Evolutionary conservation across 2,797 vertebrate genomes (phyloP), one percentile per base, ranked within the genome.

Genomic region (Oceanodroma leucorhoa): DNA sequence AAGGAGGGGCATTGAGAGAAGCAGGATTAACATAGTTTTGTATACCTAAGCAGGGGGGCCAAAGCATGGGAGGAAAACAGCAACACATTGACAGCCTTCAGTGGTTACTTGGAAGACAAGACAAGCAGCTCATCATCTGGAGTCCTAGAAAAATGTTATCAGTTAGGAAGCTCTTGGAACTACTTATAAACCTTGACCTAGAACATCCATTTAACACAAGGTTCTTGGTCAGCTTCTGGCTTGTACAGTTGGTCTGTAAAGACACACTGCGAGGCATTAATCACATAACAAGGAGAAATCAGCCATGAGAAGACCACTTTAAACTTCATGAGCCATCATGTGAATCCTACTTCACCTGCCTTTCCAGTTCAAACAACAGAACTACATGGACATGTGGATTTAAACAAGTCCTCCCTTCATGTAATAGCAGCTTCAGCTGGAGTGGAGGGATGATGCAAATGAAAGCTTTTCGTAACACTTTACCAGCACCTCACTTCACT

Each of bases 1-100:
- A 96, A 92, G 81, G 90, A 76, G 3, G 8, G 10, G 27, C 38
- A 53, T 32, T 88, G 21, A 91, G 73, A 94, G 87, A 95, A 91
- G 5, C 22, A 20, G 87, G 88, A 97, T 97, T 97, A 98, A 84
- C 91, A 93, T 95, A 83, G 94, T 97, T 97, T 94, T 95, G 86
- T 87, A 94, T 84, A 96, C 65, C 46, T 90, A 89, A 89, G 32
- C 41, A 55, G 76, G 64, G 79, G 77, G 66, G 58, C 36, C 66
- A 90, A 95, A 96, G 77, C 81, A 92, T 10, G 11, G 79, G 75
- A 94, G 77, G 71, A 83, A 95, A 89, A 93, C 43, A 78, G n/a
- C 27, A 81, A 38, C 22, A n/a, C 5, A 27, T 3, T 48, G 88
- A 91, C 94, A 97, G 89, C 55, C 62, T 79, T 87, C 34, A 51